Evolutionary conservation across 2,888 invertebrate species (phyloP).

Genomic region (Halictus ligatus): DNA sequence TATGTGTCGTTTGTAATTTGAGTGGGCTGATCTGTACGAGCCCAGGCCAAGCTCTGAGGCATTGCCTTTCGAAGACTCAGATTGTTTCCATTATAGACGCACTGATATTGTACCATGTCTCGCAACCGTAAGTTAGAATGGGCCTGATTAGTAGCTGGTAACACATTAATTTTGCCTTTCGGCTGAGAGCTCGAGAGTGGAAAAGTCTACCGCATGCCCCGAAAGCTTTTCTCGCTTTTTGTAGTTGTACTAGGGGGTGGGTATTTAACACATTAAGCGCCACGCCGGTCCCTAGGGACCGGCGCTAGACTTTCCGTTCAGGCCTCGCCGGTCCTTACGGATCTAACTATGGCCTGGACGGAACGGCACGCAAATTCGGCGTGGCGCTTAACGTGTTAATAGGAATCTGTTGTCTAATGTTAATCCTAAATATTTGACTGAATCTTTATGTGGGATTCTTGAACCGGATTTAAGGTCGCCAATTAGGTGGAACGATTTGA

Average conservation of each 20-base stretch:
- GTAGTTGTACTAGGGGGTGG: background rate
- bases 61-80: conserved; percentile 8
- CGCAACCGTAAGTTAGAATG: conserved; percentile 19
- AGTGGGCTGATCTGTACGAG: background rate
- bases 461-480: background rate
- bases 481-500: background rate
- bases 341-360: too few relatives aligned
- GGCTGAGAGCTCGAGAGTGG: background rate
- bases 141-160: conserved; percentile 1
- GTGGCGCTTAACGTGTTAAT: too few relatives aligned
- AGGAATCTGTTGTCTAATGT: background rate
- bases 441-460: background rate
- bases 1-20: conserved; percentile 15
- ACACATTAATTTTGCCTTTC: conserved; percentile 1
- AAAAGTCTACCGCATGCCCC: background rate
- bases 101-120: conserved; percentile 45
- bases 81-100: conserved; percentile 34
- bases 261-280: too few relatives aligned
- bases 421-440: conserved; percentile 11
- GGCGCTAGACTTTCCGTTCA: too few relatives aligned
- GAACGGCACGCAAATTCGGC: too few relatives aligned
- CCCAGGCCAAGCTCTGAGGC: background rate
- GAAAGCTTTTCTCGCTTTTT: conserved; percentile 1
- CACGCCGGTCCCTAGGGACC: too few relatives aligned
- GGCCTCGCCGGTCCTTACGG: too few relatives aligned